Evolutionary conservation across 2,113 vertebrate genomes (phyloP).

Genomic region (Hypocryptadius cinnamomeus): DNA sequence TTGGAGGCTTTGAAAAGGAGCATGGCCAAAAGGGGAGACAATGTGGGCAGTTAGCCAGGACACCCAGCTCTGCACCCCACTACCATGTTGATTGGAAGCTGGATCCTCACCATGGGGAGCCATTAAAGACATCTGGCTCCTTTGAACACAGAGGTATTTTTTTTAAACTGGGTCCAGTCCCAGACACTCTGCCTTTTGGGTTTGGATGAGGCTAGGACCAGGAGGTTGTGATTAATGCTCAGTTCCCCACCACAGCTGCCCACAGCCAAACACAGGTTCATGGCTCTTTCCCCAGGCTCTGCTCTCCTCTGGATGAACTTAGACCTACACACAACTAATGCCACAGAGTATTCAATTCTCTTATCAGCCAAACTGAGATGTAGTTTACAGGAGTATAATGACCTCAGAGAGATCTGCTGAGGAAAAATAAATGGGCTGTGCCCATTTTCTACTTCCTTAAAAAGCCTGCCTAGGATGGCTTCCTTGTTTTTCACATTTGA

Average conservation of each 20-base stretch:
- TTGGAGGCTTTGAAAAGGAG: not conserved
- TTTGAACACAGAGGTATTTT: not conserved
- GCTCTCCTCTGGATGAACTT: not conserved
- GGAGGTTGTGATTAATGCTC: not conserved
- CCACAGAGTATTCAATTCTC: not conserved
- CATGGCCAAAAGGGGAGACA: not conserved
- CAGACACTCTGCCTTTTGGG: not conserved
- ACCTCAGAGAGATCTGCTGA: constrained; percentile 2
- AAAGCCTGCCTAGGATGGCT: not conserved
- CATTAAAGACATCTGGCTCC: not conserved
- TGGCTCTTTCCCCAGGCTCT: not conserved
- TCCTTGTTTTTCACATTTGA: constrained; percentile 19
- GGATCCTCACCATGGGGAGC: not conserved
- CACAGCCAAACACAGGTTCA: not conserved
- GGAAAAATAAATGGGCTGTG: not conserved
- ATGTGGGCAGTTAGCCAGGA: not conserved
- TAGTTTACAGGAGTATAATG: not conserved
- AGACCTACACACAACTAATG: not conserved
- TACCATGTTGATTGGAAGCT: not conserved
- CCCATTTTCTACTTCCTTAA: constrained; percentile 19
- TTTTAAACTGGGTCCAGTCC: not conserved
- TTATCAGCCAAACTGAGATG: not conserved
- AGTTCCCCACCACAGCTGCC: not conserved
- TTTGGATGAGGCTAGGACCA: not conserved
- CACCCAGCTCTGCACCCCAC: not conserved